Evolutionary conservation across 2,797 vertebrate genomes (phyloP).

Genomic region (Muraenolepis orangiensis): DNA sequence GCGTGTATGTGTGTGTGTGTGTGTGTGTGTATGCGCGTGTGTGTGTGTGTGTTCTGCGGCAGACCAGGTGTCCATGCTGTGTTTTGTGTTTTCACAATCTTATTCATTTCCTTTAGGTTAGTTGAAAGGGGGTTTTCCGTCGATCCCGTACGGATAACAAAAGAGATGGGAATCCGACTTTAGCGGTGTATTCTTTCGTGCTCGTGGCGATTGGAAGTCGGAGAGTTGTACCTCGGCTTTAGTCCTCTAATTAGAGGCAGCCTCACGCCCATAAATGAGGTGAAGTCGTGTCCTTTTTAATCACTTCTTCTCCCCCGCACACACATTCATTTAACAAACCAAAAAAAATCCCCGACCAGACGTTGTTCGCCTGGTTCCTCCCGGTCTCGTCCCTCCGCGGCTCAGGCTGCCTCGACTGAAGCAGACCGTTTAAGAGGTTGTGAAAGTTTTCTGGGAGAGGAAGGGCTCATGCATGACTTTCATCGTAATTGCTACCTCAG

Average conservation of each 20-base stretch:
- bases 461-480: slow-evolving; percentile 28
- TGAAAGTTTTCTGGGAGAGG: slow-evolving; percentile 38
- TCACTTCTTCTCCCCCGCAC: background rate
- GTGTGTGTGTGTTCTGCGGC: too few relatives aligned
- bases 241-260: background rate
- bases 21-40: too few relatives aligned
- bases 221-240: too few relatives aligned
- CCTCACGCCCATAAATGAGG: background rate
- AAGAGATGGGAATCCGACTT: background rate
- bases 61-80: too few relatives aligned
- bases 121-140: too few relatives aligned
- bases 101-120: too few relatives aligned
- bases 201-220: background rate
- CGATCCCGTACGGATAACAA: too few relatives aligned
- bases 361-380: background rate
- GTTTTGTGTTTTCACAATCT: too few relatives aligned
- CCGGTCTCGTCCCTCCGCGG: too few relatives aligned
- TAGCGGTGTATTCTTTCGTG: background rate
- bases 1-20: too few relatives aligned
- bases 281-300: background rate
- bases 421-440: background rate
- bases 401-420: background rate
- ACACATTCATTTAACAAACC: background rate
- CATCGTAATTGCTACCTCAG: slow-evolving; percentile 66
- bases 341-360: background rate